phyloP scores from a whole-genome alignment of 2,797 vertebrate genomes.

The Myotis planiceps region DNA sequence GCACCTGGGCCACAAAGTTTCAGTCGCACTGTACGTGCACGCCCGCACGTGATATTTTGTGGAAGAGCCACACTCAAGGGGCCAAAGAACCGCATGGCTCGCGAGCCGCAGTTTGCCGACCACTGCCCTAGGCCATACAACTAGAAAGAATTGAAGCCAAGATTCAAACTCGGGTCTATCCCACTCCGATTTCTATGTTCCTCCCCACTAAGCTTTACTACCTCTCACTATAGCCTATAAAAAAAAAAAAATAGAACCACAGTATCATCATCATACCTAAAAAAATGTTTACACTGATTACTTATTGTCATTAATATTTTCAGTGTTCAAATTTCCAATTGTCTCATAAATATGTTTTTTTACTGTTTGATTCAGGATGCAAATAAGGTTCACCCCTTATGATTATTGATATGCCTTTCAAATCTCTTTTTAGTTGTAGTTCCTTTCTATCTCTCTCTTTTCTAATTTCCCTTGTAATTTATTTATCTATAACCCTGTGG shows the following conservation, averaged over 20 bases:
- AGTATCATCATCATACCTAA: neutral
- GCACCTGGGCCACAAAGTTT: no score
- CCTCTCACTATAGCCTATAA: neutral
- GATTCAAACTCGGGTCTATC: neutral
- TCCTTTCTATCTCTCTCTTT: neutral
- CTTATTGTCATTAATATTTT: neutral
- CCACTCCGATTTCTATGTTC: neutral
- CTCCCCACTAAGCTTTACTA: neutral
- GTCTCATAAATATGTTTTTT: neutral
- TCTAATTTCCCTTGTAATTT: neutral
- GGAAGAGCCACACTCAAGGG: no score
- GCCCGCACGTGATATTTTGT: no score
- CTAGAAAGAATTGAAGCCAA: neutral
- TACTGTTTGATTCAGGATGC: neutral
- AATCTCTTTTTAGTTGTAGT: neutral
- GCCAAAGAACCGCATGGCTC: no score
- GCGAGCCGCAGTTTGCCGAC: no score
- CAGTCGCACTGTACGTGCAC: no score
- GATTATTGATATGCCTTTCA: neutral
- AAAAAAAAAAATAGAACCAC: neutral
- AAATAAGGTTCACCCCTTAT: neutral
- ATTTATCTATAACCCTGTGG: neutral
- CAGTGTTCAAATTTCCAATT: neutral
- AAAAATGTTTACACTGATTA: conserved; percentile 10
- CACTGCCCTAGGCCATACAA: neutral